phyloP scores from a whole-genome alignment of 2,797 vertebrate genomes.

The Brotula barbata region DNA sequence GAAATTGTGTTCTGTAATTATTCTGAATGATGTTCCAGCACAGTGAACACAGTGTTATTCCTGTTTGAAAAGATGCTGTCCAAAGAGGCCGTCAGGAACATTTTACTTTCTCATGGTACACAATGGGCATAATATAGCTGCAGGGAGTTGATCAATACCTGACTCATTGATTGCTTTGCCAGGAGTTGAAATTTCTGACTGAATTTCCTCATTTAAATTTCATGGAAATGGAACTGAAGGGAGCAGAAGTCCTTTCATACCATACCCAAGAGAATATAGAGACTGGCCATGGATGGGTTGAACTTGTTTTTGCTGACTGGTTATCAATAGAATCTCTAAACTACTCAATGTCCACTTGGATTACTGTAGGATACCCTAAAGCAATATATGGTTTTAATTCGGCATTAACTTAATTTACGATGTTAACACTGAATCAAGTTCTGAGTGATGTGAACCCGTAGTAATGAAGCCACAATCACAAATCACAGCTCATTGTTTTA shows the following conservation, averaged over 20 bases:
- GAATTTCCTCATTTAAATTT: conserved; percentile 31
- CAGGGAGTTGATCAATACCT: conserved; percentile 30
- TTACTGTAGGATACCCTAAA: neutral
- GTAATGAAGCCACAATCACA: no score
- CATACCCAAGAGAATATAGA: conserved; percentile 1
- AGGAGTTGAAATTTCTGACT: conserved; percentile 31
- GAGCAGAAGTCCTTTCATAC: neutral
- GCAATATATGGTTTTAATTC: conserved; percentile 1
- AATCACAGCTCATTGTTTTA: no score
- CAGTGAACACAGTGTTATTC: conserved; percentile 26
- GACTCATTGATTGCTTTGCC: conserved; percentile 26
- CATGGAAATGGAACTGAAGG: neutral
- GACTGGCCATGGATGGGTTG: neutral
- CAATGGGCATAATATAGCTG: neutral
- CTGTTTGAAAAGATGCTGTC: conserved; percentile 44
- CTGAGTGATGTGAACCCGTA: no score
- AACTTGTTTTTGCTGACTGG: conserved; percentile 11
- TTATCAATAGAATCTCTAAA: neutral
- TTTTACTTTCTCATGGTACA: conserved; percentile 28
- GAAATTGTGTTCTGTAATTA: conserved; percentile 44
- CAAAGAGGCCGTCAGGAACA: conserved; percentile 17
- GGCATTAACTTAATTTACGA: no score
- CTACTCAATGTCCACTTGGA: conserved; percentile 2
- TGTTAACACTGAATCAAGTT: no score
- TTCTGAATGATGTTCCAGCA: conserved; percentile 38